Conservation (phyloP, 2,888 invertebrate species). For the Agrochola lychnidis region DNA sequence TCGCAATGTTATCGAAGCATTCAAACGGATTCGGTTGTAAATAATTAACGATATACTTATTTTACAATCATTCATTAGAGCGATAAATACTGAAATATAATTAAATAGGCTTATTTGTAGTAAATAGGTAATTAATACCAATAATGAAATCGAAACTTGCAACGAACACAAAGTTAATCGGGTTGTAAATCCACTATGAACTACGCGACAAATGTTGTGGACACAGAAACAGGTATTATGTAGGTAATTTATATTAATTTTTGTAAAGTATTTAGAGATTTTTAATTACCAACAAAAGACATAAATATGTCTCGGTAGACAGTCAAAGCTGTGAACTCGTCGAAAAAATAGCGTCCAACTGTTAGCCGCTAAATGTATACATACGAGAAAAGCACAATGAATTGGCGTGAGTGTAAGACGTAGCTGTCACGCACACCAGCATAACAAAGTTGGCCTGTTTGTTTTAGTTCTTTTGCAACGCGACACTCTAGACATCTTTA, state of each 20-base stretch:
- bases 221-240: background rate
- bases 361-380: too few relatives aligned
- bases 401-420: too few relatives aligned
- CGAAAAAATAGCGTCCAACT: too few relatives aligned
- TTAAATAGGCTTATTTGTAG: too few relatives aligned
- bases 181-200: slow-evolving; percentile 2
- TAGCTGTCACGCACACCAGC: too few relatives aligned
- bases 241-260: background rate
- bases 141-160: slow-evolving; percentile 17
- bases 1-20: slow-evolving; percentile 29
- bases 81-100: slow-evolving; percentile 40
- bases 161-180: background rate
- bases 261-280: slow-evolving; percentile 6
- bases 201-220: background rate
- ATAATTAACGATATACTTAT: slow-evolving; percentile 15
- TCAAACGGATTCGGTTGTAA: slow-evolving; percentile 27
- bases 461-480: too few relatives aligned
- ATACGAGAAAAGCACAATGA: too few relatives aligned
- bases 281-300: background rate
- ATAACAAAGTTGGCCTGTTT: too few relatives aligned
- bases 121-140: slow-evolving; percentile 22
- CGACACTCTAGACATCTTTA: too few relatives aligned
- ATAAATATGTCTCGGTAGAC: too few relatives aligned
- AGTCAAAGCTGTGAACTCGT: too few relatives aligned
- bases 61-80: slow-evolving; percentile 14